Evolutionary conservation across 2,797 vertebrate genomes (phyloP).

Genomic region (Pseudopleuronectes americanus): DNA sequence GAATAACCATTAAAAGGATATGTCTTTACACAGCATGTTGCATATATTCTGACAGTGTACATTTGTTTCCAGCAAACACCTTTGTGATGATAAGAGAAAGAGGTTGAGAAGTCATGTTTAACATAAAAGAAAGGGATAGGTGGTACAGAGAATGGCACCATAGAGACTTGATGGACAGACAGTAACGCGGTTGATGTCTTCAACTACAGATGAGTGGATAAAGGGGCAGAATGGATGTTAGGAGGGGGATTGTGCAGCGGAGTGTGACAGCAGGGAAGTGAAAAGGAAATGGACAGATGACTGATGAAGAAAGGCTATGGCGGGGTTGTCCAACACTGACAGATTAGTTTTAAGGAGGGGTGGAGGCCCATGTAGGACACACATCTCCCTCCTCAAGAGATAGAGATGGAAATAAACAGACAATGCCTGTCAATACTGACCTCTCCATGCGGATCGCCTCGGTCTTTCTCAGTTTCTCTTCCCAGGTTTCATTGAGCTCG

Average conservation of each 20-base stretch:
- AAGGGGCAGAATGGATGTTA: slow-evolving; percentile 38
- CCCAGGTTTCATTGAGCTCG: slow-evolving; percentile 99
- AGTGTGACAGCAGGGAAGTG: not conserved
- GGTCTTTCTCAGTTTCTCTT: slow-evolving; percentile 97
- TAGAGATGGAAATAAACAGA: slow-evolving; percentile 26
- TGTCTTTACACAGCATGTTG: not conserved
- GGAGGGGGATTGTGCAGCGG: slow-evolving; percentile 41
- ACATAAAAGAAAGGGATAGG: slow-evolving; percentile 1
- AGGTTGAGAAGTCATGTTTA: too few species aligned
- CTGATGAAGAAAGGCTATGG: slow-evolving; percentile 26
- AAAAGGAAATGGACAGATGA: slow-evolving; percentile 9
- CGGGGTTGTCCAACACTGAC: slow-evolving; percentile 23
- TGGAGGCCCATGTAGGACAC: slow-evolving; percentile 17
- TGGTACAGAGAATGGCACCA: slow-evolving; percentile 47
- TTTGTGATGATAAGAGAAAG: too few species aligned
- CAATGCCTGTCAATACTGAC: slow-evolving; percentile 70
- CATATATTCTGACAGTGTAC: not conserved
- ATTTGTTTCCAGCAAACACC: slow-evolving; percentile 21
- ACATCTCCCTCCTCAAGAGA: not conserved
- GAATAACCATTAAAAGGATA: not conserved
- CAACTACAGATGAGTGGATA: slow-evolving; percentile 48
- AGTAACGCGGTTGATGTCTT: slow-evolving; percentile 45
- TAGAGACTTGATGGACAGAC: slow-evolving; percentile 34
- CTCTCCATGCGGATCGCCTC: slow-evolving; percentile 99
- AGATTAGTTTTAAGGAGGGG: slow-evolving; percentile 19